phyloP scores from a whole-genome alignment of 2,797 vertebrate genomes.

The Loriculus beryllinus region DNA sequence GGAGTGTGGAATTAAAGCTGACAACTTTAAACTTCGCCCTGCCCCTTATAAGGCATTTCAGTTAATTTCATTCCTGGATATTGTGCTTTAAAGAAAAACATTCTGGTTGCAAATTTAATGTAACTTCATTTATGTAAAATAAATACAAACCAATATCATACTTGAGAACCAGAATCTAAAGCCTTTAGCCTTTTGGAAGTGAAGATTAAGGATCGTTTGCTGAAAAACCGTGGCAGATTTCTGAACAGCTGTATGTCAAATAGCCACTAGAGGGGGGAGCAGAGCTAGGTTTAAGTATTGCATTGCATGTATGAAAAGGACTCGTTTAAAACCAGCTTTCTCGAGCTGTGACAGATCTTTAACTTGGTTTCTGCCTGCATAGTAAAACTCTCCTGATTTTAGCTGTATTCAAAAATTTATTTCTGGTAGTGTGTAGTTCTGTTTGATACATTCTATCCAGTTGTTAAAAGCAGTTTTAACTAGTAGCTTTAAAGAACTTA shows the following conservation, averaged over 20 bases:
- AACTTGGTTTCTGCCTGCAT: not conserved
- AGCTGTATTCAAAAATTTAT: not conserved
- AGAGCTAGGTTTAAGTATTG: not conserved
- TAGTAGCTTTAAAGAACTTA: not conserved
- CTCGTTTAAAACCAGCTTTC: not conserved
- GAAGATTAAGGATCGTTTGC: not conserved
- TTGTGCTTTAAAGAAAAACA: not conserved
- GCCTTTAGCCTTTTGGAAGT: not conserved
- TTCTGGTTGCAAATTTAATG: not conserved
- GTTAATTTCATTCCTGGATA: not conserved
- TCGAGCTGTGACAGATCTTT: not conserved
- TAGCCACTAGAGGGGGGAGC: not conserved
- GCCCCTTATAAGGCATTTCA: not conserved
- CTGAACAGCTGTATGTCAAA: not conserved
- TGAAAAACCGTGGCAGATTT: accelerated
- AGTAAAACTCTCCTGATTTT: not conserved
- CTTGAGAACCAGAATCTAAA: not conserved
- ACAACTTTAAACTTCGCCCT: not conserved
- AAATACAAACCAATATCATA: not conserved
- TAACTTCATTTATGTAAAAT: not conserved
- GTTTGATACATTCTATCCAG: not conserved
- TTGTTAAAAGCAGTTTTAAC: not conserved
- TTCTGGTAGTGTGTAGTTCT: not conserved
- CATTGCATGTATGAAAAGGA: not conserved
- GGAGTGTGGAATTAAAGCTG: not conserved